Percentiles rank a stretch among this genome's conserved stretches.
Conservation (phyloP, 2,888 invertebrate genomes). For the Clivina fossor region DNA sequence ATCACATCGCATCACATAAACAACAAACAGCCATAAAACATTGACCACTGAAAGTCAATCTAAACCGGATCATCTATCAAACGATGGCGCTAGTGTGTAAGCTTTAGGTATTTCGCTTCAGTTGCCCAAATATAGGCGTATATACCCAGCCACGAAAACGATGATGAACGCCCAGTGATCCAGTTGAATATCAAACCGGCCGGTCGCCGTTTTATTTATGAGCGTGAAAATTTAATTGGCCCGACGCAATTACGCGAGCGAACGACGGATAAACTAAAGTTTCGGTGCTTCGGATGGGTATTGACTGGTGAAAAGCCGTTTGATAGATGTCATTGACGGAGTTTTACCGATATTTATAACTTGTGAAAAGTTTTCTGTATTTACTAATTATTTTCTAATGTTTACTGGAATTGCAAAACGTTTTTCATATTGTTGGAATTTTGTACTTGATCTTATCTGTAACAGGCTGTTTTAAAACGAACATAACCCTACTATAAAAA, state of each 20-base stretch:
- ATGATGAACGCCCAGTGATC: conserved; percentile 26
- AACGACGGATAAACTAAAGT: conserved; percentile 25
- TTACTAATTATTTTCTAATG: too few species aligned
- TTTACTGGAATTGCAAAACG: too few species aligned
- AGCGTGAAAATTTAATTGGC: conserved; percentile 28
- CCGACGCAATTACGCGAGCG: conserved; percentile 21
- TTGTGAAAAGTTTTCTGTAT: too few species aligned
- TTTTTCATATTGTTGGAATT: too few species aligned
- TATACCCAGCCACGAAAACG: conserved; percentile 19
- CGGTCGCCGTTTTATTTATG: conserved; percentile 25
- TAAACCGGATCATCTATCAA: conserved; percentile 17
- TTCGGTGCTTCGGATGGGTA: too few species aligned
- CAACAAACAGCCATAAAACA: not conserved
- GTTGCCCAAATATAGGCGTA: not conserved
- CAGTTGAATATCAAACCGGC: conserved; percentile 23
- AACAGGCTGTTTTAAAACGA: too few species aligned
- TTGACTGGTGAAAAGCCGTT: too few species aligned
- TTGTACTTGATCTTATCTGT: too few species aligned
- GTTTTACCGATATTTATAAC: too few species aligned
- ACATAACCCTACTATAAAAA: too few species aligned
- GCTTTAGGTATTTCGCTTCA: not conserved
- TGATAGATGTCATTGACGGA: too few species aligned
- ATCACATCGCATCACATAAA: not conserved
- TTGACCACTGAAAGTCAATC: conserved; percentile 9
- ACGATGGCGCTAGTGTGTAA: not conserved